phyloP scores from a whole-genome alignment of 2,888 invertebrate genomes.

The Mycalesis mineus region DNA sequence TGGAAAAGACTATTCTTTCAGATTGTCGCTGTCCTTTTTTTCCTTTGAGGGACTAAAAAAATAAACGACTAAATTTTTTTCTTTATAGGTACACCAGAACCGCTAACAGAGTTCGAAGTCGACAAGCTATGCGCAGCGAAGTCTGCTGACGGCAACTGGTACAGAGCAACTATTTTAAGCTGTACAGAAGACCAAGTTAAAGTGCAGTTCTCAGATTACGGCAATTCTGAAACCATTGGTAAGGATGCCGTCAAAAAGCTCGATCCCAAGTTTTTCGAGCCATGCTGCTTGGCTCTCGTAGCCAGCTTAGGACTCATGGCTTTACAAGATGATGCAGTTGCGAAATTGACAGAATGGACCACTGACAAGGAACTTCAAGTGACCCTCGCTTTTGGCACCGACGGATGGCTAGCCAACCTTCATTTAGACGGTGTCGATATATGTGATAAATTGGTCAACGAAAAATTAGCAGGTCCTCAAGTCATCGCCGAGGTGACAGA shows the following conservation, averaged over 20 bases:
- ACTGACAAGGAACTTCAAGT: conserved; percentile 74
- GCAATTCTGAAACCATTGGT: conserved; percentile 80
- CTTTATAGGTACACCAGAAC: conserved; percentile 55
- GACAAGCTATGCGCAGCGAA: conserved; percentile 80
- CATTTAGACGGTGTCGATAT: conserved; percentile 72
- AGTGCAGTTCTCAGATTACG: conserved; percentile 83
- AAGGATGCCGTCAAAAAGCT: conserved; percentile 65
- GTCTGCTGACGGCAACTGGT: conserved; percentile 83
- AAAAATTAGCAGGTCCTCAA: conserved; percentile 58
- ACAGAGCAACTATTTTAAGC: conserved; percentile 78
- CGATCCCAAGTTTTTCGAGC: conserved; percentile 66
- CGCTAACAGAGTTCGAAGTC: conserved; percentile 60
- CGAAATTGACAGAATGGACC: conserved; percentile 60
- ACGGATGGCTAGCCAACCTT: conserved; percentile 78
- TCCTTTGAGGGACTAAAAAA: too few relatives aligned
- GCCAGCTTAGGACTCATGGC: conserved; percentile 60
- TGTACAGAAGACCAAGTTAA: conserved; percentile 61
- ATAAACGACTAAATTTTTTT: background rate
- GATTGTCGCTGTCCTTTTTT: background rate
- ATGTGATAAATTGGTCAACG: conserved; percentile 66
- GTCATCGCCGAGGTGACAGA: conserved; percentile 38
- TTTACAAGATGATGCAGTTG: conserved; percentile 56
- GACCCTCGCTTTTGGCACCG: conserved; percentile 69
- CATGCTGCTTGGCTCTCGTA: conserved; percentile 58
- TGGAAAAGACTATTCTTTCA: too few relatives aligned